Evolutionary conservation across 2,888 invertebrate genomes (phyloP).

Genomic region (Cataglyphis altisquamis): DNA sequence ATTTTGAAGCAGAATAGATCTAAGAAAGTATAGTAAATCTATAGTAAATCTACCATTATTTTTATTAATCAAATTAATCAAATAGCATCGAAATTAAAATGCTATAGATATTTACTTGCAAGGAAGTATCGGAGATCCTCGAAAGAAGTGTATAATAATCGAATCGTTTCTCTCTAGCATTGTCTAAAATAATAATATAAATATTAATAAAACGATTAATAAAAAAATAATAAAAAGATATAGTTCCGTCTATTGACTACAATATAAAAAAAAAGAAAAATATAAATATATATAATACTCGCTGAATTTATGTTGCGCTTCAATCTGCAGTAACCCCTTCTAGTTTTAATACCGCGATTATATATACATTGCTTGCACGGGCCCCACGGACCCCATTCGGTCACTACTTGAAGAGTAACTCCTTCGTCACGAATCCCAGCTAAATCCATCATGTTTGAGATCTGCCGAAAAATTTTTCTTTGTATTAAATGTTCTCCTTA

Average conservation of each 20-base stretch:
- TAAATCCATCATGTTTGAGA: slow-evolving; percentile 86
- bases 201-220: neutral
- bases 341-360: slow-evolving; percentile 84
- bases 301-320: slow-evolving; percentile 80
- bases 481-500: neutral
- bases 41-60: neutral
- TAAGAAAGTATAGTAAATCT: slow-evolving; percentile 75
- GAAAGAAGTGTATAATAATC: slow-evolving; percentile 74
- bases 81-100: neutral
- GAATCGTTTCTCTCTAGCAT: slow-evolving; percentile 60
- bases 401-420: slow-evolving; percentile 86
- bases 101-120: slow-evolving; percentile 78
- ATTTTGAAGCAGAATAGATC: slow-evolving; percentile 85
- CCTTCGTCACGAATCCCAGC: slow-evolving; percentile 85
- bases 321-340: slow-evolving; percentile 87
- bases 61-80: neutral
- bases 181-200: slow-evolving; percentile 59
- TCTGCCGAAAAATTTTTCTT: slow-evolving; percentile 64
- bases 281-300: slow-evolving; percentile 8
- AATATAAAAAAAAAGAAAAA: neutral
- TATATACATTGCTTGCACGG: slow-evolving; percentile 87
- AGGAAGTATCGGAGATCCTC: slow-evolving; percentile 77
- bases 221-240: neutral
- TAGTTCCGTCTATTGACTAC: neutral
- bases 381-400: slow-evolving; percentile 88